Base-by-base conservation (phyloP, 2,797 vertebrate species). In the Gambusia yucatana region DNA sequence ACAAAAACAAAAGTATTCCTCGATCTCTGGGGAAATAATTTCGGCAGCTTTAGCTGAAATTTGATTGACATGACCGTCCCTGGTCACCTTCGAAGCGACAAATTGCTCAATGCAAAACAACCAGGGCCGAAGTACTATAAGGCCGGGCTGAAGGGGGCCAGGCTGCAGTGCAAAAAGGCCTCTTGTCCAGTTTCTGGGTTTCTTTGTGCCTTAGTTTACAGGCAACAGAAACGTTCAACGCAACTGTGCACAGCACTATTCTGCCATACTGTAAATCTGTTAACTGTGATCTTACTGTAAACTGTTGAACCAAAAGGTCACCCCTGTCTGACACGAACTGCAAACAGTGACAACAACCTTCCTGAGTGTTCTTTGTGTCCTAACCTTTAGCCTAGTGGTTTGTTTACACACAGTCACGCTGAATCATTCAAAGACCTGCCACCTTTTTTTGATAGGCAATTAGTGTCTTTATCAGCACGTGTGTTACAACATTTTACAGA, bases 341-440 rank as follows among this genome's bases (percentile, higher is more conserved):
- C 61, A 61, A 81, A n/a, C 75, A 78, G 78, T 81, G 55, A 73
- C 69, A 1, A 61, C 77, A 77, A 88, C 85, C n/a, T 82, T 90
- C 78, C 83, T 61, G 86, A 76, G n/a, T 41, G 16, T 81, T 88
- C 77, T 86, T 55, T 89, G 61, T 81, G 76, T 43, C 48, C 22
- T 83, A 28, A 3, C 86, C 87, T 92, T 91, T 93, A 81, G 55
- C 84, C 78, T 73, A 84, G 73, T 87, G 83, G 14, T 84, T 3
- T 91, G 75, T 93, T 87, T 89, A 86, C 82, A 86, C 82, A 82
- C 67, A 47, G 20, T 39, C 77, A 48, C 10, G 52, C 48, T n/a
- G 65, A 81, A 55, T 72, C 52, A 84, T n/a, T 80, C 50, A 76
- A 82, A 72, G n/a, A 84, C 71, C 63, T 82, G 74, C 73, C 17